Evolutionary conservation across 2,797 vertebrate genomes (phyloP), one percentile per base, ranked within the genome.

Genomic region (Pangasius mekongensis): DNA sequence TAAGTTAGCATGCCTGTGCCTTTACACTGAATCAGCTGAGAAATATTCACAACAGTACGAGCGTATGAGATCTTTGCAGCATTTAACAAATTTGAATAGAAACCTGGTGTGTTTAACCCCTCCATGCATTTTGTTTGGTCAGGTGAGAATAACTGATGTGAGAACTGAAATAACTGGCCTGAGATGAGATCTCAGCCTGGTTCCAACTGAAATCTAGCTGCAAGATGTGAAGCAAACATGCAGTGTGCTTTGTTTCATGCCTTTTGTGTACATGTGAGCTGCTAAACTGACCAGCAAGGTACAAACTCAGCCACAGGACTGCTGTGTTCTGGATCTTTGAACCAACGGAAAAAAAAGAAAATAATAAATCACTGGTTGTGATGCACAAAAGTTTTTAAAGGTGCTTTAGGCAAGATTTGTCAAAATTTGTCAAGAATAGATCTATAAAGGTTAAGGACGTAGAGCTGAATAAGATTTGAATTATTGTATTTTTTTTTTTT

Each of bases 1-100:
- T 89, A 84, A 86, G 87, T 90, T 92, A 90, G 64, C 84, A 83
- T 90, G 86, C 33, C 85, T 83, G 43, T 16, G 77, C 66, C 73
- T 89, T 87, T n/a, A 84, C 36, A 82, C 56, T 49, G 24, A 67
- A 71, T 87, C 84, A 84, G 85, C 52, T 85, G 62, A 85, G 49
- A 67, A 64, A 67, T 85, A 60, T 87, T 47, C 4, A 82, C 73
- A 81, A 14, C 71, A 49, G 78, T 67, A 83, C 9, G 27, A 60
- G 49, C 36, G 47, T 22, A 86, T 87, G 60, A 33, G 54, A 56
- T 56, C 30, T 80, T 78, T 24, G 14, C 8, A 30, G 30, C 6
- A 3, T 18, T 77, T 30, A 30, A 27, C 7, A 22, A 1, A n/a
- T 73, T 77, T 49, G 24, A 16, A 18, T 8, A 33, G 24, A n/a